phyloP scores from a whole-genome alignment of 2,797 vertebrate genomes.

The Oreortyx pictus region DNA sequence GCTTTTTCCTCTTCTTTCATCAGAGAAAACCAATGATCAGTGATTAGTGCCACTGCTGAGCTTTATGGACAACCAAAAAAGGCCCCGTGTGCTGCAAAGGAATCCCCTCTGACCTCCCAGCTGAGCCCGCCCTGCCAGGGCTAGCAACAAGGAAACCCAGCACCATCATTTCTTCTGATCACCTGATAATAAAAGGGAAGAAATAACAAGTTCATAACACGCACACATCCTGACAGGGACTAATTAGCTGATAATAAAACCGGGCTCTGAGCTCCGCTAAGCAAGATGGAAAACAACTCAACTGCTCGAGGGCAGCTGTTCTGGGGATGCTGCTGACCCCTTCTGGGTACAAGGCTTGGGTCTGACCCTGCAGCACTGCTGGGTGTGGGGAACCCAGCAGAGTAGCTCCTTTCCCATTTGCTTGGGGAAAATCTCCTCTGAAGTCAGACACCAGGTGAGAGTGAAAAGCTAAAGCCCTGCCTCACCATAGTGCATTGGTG shows the following conservation, averaged over 20 bases:
- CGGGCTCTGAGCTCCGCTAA: background rate
- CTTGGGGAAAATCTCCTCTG: background rate
- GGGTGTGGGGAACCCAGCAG: background rate
- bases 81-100: background rate
- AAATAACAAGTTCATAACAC: background rate
- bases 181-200: background rate
- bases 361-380: background rate
- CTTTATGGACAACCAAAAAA: background rate
- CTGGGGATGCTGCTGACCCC: background rate
- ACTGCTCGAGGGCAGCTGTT: rapidly evolving
- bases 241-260: background rate
- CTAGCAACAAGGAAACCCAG: background rate
- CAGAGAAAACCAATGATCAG: background rate
- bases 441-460: background rate
- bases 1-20: background rate
- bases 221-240: background rate
- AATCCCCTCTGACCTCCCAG: background rate
- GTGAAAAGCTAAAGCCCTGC: background rate
- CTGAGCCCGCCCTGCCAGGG: background rate
- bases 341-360: rapidly evolving
- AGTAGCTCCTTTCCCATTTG: rapidly evolving
- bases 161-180: background rate
- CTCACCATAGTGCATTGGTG: rapidly evolving
- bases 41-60: background rate
- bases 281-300: background rate